phyloP scores from a whole-genome alignment of 2,797 vertebrate species.

The Pseudopleuronectes americanus region DNA sequence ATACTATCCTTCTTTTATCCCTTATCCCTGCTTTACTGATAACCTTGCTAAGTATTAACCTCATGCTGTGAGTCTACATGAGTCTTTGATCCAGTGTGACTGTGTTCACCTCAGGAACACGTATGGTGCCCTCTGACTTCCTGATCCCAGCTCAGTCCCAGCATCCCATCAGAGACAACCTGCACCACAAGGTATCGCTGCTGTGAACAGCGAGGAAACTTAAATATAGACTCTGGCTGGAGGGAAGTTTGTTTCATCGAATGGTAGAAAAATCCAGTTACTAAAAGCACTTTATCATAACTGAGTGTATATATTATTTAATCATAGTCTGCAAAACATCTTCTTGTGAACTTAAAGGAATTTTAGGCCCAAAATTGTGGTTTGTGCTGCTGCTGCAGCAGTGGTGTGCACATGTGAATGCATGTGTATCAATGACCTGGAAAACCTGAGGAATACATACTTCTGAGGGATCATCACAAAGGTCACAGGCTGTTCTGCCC shows the following conservation, averaged over 20 bases:
- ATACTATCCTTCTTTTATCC: no score
- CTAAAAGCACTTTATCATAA: no score
- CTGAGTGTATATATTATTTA: no score
- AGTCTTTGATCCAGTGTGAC: neutral
- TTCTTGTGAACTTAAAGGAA: neutral
- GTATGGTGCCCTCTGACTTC: conserved; percentile 96
- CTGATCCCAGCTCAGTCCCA: conserved; percentile 94
- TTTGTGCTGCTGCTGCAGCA: neutral
- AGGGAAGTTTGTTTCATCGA: no score
- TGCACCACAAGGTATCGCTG: conserved; percentile 93
- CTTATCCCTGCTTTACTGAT: neutral
- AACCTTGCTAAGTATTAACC: neutral
- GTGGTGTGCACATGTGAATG: neutral
- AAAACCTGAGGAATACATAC: conserved; percentile 8
- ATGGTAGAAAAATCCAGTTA: no score
- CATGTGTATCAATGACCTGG: conserved; percentile 1
- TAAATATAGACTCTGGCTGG: neutral
- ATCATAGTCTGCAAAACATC: no score
- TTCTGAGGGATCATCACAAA: conserved; percentile 12
- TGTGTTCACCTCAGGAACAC: conserved; percentile 86
- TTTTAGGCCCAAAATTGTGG: neutral
- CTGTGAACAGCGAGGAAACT: neutral
- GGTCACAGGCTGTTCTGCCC: conserved; percentile 12
- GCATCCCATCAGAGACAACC: conserved; percentile 91
- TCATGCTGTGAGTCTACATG: neutral